Base-by-base conservation (phyloP, 2,797 vertebrate genomes). In the Oryzias sinensis region DNA sequence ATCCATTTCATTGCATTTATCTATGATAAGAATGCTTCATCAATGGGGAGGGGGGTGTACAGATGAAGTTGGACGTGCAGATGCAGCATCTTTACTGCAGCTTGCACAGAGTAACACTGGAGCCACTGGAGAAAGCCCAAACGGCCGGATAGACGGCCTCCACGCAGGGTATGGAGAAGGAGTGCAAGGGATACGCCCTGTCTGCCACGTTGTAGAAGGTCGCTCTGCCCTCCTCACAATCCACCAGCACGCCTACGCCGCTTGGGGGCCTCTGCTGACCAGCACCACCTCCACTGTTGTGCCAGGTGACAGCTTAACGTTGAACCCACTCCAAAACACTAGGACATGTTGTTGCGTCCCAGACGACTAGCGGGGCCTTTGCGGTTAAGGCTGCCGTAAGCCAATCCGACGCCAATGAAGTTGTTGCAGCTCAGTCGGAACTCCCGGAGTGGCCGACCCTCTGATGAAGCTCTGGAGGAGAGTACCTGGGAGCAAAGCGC, bases 301-400 rank as follows among this genome's bases (percentile, higher is more conserved):
- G 90, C 97, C 97, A 98, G 43, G 93, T 91, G 96, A 98, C 62
- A 97, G 81, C 80, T 92, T 97, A 71, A 89, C 74, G 6, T 95
- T 94, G 54, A 95, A 93, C 94, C n/a, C 94, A 96, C 89, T 99
- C 97, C 0, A 98, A n/a, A 60, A 1, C 96, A 96, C 97, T 96
- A 98, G 14, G 96, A 98, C 27, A 84, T 70, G 11, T 41, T 40
- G 74, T 97, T 98, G 47, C 96, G 93, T 49, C 97, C 97, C 41
- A 98, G 89, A 5, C 95, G 92, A 79, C 97, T 97, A 71, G 89
- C 66, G 0, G 85, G 83, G 15, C 97, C 95, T 5, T 89, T 84
- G 1, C 95, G 92, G 0, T 90, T 83, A 17, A 98, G 94, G 87
- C 87, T 92, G 59, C 76, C 75, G 0, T 94, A 96, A 58, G 95